Percentiles rank a stretch among this genome's conserved stretches.
Evolutionary conservation across 1,140 invertebrate species (phyloP).

Genomic region (Campoletis sonorensis): DNA sequence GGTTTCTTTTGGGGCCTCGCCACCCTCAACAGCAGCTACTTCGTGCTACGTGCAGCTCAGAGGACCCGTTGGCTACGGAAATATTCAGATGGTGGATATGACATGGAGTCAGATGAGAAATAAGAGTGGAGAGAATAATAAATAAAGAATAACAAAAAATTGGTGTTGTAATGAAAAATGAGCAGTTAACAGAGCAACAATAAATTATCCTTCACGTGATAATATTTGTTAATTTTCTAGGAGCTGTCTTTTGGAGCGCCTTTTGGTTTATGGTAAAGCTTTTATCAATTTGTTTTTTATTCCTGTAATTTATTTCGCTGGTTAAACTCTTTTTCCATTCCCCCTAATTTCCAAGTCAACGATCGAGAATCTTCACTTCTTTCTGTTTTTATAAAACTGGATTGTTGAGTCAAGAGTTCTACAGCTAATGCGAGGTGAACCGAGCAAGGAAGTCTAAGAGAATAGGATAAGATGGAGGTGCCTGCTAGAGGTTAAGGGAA

Average conservation of each 20-base stretch:
- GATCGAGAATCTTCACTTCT: background rate
- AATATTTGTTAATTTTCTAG: background rate
- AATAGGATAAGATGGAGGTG: conserved; percentile 22
- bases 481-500: conserved; percentile 11
- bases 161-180: background rate
- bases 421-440: background rate
- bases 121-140: background rate
- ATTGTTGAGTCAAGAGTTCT: background rate
- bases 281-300: background rate
- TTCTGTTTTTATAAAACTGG: background rate
- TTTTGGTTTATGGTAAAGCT: background rate
- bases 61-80: background rate
- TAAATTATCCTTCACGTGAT: too few species aligned
- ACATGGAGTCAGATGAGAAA: background rate
- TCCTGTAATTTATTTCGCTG: background rate
- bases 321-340: background rate
- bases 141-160: background rate
- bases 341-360: background rate
- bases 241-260: background rate
- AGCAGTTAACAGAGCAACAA: background rate
- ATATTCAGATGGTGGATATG: conserved; percentile 30
- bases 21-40: conserved; percentile 29
- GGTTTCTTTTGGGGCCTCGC: conserved; percentile 11
- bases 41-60: conserved; percentile 16
- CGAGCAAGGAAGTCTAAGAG: conserved; percentile 32